Evolutionary conservation across 2,113 vertebrate species (phyloP), one percentile per base, ranked within the genome.

Genomic region (Pardalotus punctatus): DNA sequence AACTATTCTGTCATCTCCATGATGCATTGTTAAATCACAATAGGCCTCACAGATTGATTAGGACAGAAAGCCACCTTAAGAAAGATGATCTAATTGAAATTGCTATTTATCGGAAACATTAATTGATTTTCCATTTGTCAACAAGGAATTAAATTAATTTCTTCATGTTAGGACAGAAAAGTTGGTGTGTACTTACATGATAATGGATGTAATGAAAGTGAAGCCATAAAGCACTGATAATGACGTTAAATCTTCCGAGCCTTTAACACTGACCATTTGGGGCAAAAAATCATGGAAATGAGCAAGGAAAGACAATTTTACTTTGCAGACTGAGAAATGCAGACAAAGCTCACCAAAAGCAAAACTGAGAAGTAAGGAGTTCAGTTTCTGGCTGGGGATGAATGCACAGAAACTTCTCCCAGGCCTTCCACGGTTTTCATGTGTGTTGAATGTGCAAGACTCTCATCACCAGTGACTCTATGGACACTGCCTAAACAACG

Each of bases 371-470:
- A 40, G 10, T 9, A 43, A 28, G 0, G 2, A 38, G 9, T 31
- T 94, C 45, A 57, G 6, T 50, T 81, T 76, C 73, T 87, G 23
- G 12, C 11, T 54, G 31, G 10, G 27, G 35, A 66, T n/a, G 7
- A 62, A 16, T 0, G 2, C 4, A 31, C 1, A 1, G 11, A 45
- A 23, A 42, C 6, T 38, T 56, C 19, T 28, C 24, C n/a, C 9
- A 19, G 11, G 18, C 3, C 22, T 81, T 71, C 21, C 21, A 13
- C 0, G 1, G 25, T 54, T 16, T 10, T 70, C 1, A 7, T 36
- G 6, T 14, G 24, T 0, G 1, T 8, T 7, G 23, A 62, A 57
- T 0, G 0, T 36, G 9, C 16, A 74, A 60, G 78, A 56, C 4
- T 3, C 8, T 2, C 8, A 7, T 9, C 42, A 35, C 11, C 61